Conservation (phyloP, 2,888 invertebrate species). For the Trichacis sp. region DNA sequence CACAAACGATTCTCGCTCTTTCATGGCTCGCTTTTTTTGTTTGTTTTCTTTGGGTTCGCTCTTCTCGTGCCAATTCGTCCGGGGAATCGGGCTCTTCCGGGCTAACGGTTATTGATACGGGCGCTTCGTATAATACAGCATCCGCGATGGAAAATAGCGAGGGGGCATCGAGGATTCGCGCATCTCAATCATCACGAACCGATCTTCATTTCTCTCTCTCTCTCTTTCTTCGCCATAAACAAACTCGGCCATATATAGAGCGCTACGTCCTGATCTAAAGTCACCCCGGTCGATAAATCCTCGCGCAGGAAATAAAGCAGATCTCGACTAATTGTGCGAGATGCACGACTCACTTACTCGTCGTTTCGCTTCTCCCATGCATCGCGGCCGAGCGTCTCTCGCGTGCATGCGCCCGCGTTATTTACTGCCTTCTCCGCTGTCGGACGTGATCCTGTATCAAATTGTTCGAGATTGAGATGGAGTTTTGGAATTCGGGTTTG, state of each 20-base stretch:
- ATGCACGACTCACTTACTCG: slow-evolving; percentile 65
- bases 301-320: slow-evolving; percentile 63
- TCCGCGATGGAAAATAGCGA: background rate
- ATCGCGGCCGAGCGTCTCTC: background rate
- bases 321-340: slow-evolving; percentile 68
- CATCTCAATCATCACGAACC: slow-evolving; percentile 57
- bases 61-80: background rate
- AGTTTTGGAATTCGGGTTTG: too few species aligned
- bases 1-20: background rate
- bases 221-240: slow-evolving; percentile 49
- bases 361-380: slow-evolving; percentile 30
- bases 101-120: slow-evolving; percentile 34
- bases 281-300: slow-evolving; percentile 65
- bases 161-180: slow-evolving; percentile 3
- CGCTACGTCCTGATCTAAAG: slow-evolving; percentile 53
- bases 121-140: slow-evolving; percentile 25
- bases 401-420: background rate
- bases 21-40: background rate
- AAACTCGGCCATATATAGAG: slow-evolving; percentile 49
- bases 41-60: background rate
- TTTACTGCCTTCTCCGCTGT: background rate
- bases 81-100: slow-evolving; percentile 6
- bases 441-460: background rate
- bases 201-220: slow-evolving; percentile 44
- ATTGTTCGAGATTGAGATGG: too few species aligned